These are phyloP conservation scores for Drosophila funebris DNA, from an alignment of 1,140 invertebrate species.

Conservation along the genomic window DNA sequence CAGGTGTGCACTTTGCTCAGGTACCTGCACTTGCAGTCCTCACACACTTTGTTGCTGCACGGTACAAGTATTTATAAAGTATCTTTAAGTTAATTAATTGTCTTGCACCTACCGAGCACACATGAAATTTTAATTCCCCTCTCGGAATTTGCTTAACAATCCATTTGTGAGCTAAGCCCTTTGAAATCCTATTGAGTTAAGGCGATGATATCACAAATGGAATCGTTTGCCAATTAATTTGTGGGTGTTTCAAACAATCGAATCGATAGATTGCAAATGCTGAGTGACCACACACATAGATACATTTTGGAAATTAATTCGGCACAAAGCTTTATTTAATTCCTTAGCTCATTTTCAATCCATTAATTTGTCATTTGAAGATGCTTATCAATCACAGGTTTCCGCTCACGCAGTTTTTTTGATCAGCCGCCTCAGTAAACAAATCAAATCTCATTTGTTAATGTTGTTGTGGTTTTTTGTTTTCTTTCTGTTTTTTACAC, in stretches of 20 bases:
- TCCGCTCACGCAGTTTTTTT: conserved; percentile 39
- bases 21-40: conserved; percentile 7
- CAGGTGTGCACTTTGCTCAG: conserved; percentile 55
- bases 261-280: conserved; percentile 30
- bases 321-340: conserved; percentile 40
- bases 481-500: too few species aligned
- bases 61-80: not conserved
- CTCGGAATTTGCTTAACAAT: not conserved
- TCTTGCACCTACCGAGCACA: not conserved
- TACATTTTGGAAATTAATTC: conserved; percentile 23
- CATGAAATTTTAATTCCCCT: not conserved
- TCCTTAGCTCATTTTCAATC: conserved; percentile 37
- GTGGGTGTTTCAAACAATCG: conserved; percentile 32
- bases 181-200: conserved; percentile 3
- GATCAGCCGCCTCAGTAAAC: conserved; percentile 28
- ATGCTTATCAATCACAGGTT: conserved; percentile 64
- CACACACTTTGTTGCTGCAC: not conserved
- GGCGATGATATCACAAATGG: conserved; percentile 4
- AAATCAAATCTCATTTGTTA: conserved; percentile 52
- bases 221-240: conserved; percentile 48
- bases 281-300: conserved; percentile 15
- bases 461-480: too few species aligned
- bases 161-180: not conserved
- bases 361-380: conserved; percentile 71
- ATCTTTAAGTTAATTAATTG: not conserved